phyloP scores from a whole-genome alignment of 2,113 vertebrate genomes.

The Microtus oregoni region DNA sequence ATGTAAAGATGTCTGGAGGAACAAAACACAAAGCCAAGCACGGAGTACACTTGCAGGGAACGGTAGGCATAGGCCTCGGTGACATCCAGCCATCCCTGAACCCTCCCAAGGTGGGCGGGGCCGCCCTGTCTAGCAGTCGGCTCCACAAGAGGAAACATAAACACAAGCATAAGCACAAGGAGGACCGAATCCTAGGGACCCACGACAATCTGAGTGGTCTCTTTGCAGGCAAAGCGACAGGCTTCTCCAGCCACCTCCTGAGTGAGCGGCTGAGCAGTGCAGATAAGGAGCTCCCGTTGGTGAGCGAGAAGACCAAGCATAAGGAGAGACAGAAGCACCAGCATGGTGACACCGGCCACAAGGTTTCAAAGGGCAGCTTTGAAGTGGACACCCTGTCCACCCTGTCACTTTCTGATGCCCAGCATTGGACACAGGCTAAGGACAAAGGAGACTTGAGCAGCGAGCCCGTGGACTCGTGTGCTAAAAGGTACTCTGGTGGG shows the following conservation, averaged over 20 bases:
- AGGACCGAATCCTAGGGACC: slow-evolving; percentile 92
- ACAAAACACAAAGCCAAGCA: slow-evolving; percentile 94
- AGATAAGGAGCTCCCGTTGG: slow-evolving; percentile 90
- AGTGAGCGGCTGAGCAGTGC: slow-evolving; percentile 89
- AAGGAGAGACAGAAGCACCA: slow-evolving; percentile 93
- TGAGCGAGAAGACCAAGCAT: slow-evolving; percentile 90
- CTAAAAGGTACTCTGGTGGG: slow-evolving; percentile 89
- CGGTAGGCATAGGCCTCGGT: slow-evolving; percentile 88
- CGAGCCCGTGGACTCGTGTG: slow-evolving; percentile 93
- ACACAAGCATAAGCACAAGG: slow-evolving; percentile 99
- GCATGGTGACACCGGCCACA: slow-evolving; percentile 89
- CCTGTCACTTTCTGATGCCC: slow-evolving; percentile 92
- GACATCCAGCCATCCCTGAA: slow-evolving; percentile 90
- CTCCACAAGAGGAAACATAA: slow-evolving; percentile 99
- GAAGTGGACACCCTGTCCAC: slow-evolving; percentile 94
- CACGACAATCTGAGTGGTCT: slow-evolving; percentile 96
- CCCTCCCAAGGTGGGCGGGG: slow-evolving; percentile 87
- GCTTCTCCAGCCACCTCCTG: slow-evolving; percentile 90
- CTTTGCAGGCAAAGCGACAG: slow-evolving; percentile 93
- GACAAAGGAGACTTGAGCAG: slow-evolving; percentile 91
- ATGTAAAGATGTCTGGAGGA: slow-evolving; percentile 93
- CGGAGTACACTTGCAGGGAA: slow-evolving; percentile 89
- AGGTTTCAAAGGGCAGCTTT: slow-evolving; percentile 91
- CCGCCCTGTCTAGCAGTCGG: slow-evolving; percentile 91
- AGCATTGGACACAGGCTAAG: slow-evolving; percentile 92